These are phyloP conservation scores for Neocrepidodera transversa DNA, from an alignment of 2,888 invertebrate genomes.

Conservation along the genomic window DNA sequence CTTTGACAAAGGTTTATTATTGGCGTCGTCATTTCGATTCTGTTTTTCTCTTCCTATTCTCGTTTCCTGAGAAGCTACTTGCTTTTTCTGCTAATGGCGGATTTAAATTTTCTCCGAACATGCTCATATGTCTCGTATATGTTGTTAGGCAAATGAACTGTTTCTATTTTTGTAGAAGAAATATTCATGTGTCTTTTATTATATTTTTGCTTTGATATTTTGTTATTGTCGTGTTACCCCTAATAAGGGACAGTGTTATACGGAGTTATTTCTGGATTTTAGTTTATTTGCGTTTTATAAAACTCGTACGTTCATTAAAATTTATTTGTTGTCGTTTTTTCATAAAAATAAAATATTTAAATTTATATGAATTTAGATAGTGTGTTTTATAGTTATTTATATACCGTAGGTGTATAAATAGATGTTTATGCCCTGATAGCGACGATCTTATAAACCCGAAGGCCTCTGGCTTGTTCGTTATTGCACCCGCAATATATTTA, in stretches of 20 bases:
- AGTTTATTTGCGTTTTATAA: too few relatives aligned
- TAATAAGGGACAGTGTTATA: conserved; percentile 6
- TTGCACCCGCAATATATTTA: too few relatives aligned
- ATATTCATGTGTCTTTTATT: conserved; percentile 13
- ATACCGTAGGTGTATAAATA: too few relatives aligned
- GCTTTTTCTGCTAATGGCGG: conserved; percentile 56
- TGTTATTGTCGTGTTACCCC: conserved; percentile 4
- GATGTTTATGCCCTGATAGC: too few relatives aligned
- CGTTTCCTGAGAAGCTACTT: conserved; percentile 53
- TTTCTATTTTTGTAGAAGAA: conserved; percentile 37
- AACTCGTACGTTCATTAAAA: too few relatives aligned
- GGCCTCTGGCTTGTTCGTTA: too few relatives aligned
- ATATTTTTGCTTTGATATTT: conserved; percentile 18
- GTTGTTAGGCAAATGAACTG: conserved; percentile 55
- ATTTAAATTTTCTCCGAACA: conserved; percentile 55
- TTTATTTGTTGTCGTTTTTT: too few relatives aligned
- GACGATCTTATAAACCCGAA: too few relatives aligned
- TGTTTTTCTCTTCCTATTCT: conserved; percentile 39
- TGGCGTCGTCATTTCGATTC: conserved; percentile 53
- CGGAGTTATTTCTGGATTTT: background rate
- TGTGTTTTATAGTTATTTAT: too few relatives aligned
- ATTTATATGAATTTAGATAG: too few relatives aligned
- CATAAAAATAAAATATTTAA: too few relatives aligned
- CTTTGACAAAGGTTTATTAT: conserved; percentile 58
- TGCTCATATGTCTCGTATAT: conserved; percentile 52